phyloP scores from a whole-genome alignment of 1,140 invertebrate genomes.

The Lepidurus arcticus region DNA sequence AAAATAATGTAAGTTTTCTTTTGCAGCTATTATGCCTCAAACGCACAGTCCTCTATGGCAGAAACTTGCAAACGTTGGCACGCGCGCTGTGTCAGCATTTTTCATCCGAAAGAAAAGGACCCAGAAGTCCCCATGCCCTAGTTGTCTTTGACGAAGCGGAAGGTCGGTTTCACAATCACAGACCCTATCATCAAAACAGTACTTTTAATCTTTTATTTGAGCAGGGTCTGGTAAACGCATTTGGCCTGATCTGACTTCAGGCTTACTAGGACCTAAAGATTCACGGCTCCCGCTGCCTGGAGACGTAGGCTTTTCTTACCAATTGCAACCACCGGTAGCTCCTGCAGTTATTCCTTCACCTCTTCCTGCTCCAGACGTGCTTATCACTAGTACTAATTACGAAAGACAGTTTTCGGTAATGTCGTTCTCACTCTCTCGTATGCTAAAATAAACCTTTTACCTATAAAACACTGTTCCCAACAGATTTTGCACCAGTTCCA shows the following conservation, averaged over 20 bases:
- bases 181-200: not conserved
- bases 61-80: conserved; percentile 28
- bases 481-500: conserved; percentile 23
- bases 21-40: conserved; percentile 28
- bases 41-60: conserved; percentile 27
- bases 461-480: conserved; percentile 2
- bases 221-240: conserved; percentile 26
- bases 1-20: not conserved
- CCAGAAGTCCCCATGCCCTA: conserved; percentile 26
- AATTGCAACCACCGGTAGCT: conserved; percentile 34
- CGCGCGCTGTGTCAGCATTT: conserved; percentile 23
- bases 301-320: conserved; percentile 54
- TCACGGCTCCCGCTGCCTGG: conserved; percentile 65
- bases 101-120: conserved; percentile 30
- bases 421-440: conserved; percentile 35
- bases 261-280: conserved; percentile 54
- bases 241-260: conserved; percentile 37
- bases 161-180: not conserved
- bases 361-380: conserved; percentile 29
- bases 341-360: conserved; percentile 27
- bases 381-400: conserved; percentile 36
- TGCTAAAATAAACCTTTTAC: conserved; percentile 32
- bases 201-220: not conserved
- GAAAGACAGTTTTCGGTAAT: conserved; percentile 38
- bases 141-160: conserved; percentile 30